Base-by-base conservation (phyloP, 2,888 invertebrate species). In the Drosophila neotestacea region DNA sequence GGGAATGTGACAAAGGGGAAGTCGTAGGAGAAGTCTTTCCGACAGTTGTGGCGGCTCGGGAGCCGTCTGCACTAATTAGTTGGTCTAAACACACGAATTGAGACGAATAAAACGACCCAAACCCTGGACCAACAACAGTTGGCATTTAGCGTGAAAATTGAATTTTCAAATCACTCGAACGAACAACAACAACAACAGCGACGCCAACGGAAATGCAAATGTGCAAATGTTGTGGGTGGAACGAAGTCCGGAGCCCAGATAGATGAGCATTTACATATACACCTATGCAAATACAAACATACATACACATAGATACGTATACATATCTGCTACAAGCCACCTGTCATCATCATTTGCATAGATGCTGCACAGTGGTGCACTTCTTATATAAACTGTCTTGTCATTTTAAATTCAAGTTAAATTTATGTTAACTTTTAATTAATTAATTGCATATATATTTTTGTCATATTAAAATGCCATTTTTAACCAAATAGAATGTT, bases 101-200 rank as follows among this genome's bases (percentile, higher is more conserved):
- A 85, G 87, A 67, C 75, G 66, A 77, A 85, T 73, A 52, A 68
- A 68, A 59, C 74, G 68, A 52, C 44, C 32, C 41, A 39, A 47
- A 32, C 38, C 39, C 36, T 44, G 46, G 50, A n/a, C 55, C 70
- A 73, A 73, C 70, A 70, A 70, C 77, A 76, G 85, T 74, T 86
- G 83, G 83, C 83, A 85, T 80, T 87, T 85, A 87, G 83, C 87
- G 88, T 82, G 83, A 85, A 85, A 85, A 85, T 85, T 85, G 86
- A 86, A 85, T 85, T 88, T 88, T 70, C 86, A 85, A 88, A 85
- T 85, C 85, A 88, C 85, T 85, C 68, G 70, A 76, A 82, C 58
- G 77, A 72, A 32, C 30, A 48, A 27, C 38, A n/a, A 10, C 44
- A 48, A 34, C 62, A 30, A 39, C 39, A 50, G 4, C 66, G 58